These are phyloP conservation scores for Thymelicus sylvestris DNA, from an alignment of 2,888 invertebrate genomes.

Conservation along the genomic window DNA sequence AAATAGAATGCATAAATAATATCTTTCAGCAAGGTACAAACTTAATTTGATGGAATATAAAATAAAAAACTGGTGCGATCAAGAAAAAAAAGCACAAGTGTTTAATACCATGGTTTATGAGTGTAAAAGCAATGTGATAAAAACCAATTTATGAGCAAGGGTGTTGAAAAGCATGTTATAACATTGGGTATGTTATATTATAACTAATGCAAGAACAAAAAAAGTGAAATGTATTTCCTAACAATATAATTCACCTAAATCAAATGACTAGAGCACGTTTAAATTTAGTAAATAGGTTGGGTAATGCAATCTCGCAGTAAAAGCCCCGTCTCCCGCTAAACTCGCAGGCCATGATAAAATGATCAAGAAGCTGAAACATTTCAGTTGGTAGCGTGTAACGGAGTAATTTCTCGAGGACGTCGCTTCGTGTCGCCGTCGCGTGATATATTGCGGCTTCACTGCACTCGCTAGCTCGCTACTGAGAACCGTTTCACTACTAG, in stretches of 20 bases:
- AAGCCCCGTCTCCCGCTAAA: background rate
- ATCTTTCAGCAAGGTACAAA: no score
- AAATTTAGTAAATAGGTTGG: slow-evolving; percentile 2
- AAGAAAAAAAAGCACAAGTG: no score
- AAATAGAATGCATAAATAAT: no score
- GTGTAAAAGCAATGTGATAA: no score
- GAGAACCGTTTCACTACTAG: slow-evolving; percentile 10
- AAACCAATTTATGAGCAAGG: no score
- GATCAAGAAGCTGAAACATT: slow-evolving; percentile 18
- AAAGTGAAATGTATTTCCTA: background rate
- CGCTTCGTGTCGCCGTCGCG: slow-evolving; percentile 47
- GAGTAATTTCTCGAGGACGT: slow-evolving; percentile 50
- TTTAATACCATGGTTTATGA: no score
- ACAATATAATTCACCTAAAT: background rate
- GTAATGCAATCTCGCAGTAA: slow-evolving; percentile 2
- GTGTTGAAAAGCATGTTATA: no score
- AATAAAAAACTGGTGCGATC: no score
- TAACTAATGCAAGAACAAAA: no score
- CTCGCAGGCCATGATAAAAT: slow-evolving; percentile 10
- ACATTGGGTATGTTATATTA: no score
- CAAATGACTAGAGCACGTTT: background rate
- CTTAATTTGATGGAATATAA: no score
- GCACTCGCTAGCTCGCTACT: slow-evolving; percentile 21
- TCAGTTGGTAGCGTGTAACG: slow-evolving; percentile 28
- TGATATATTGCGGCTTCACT: slow-evolving; percentile 49